These are phyloP conservation scores for Pachypeltis micranthus DNA, from an alignment of 1,140 invertebrate genomes.

Conservation along the genomic window DNA sequence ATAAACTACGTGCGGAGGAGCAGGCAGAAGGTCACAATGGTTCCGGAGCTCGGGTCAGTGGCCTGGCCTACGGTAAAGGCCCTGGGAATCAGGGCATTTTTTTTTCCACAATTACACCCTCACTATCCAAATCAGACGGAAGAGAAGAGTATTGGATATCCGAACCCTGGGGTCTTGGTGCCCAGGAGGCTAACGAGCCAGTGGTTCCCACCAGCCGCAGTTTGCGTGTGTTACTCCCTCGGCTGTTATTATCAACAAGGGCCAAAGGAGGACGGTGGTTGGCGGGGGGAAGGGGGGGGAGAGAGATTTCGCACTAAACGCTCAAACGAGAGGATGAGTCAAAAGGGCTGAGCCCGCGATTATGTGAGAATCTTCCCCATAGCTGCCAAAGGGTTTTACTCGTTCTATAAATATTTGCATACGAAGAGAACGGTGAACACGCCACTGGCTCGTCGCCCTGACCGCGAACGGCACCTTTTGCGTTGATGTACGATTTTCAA, in stretches of 20 bases:
- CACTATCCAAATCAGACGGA: not conserved
- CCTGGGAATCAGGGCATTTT: constrained; percentile 9
- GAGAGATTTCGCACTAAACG: constrained; percentile 3
- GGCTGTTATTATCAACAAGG: not conserved
- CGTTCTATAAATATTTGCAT: constrained; percentile 1
- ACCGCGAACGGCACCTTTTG: no score
- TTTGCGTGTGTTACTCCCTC: constrained; percentile 1
- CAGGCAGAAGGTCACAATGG: not conserved
- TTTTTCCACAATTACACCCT: constrained; percentile 9
- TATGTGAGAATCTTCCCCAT: not conserved
- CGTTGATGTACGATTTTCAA: no score
- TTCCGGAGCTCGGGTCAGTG: not conserved
- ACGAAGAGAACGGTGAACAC: not conserved
- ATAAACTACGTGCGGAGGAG: not conserved
- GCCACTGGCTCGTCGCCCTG: no score
- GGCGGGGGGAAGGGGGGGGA: not conserved
- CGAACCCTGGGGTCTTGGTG: not conserved
- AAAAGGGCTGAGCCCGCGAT: not conserved
- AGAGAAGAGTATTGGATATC: constrained; percentile 3
- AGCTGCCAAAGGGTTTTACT: not conserved
- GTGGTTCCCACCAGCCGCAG: constrained; percentile 3
- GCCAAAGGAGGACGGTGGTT: no score
- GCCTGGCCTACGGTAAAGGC: constrained; percentile 3
- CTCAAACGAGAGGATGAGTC: constrained; percentile 6
- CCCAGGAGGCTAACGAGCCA: constrained; percentile 5